A percentile compares a stretch with the other conserved stretches of the same genome.
Evolutionary conservation across 2,888 invertebrate species (phyloP).

Genomic region (Mesodorylaimus sp.): DNA sequence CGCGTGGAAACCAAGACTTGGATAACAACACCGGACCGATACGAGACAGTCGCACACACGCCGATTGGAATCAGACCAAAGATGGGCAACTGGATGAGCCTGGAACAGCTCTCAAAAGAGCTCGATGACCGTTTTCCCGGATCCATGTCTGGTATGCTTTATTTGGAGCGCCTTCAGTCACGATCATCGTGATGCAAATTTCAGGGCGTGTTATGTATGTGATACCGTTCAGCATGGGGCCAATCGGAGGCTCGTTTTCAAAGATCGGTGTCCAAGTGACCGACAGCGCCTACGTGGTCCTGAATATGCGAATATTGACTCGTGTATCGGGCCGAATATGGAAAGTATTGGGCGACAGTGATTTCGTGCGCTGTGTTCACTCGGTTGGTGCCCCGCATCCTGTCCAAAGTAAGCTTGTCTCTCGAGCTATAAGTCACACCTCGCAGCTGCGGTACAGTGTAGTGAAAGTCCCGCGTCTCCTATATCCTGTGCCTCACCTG

Average conservation of each 20-base stretch:
- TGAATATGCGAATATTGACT: conserved; percentile 94
- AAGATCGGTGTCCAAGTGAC: conserved; percentile 91
- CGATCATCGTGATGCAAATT: background rate
- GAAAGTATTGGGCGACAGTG: conserved; percentile 40
- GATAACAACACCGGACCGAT: conserved; percentile 61
- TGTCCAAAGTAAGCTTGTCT: conserved; percentile 38
- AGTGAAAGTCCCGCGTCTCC: no score
- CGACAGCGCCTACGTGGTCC: conserved; percentile 89
- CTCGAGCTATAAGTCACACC: no score
- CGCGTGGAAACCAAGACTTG: conserved; percentile 89
- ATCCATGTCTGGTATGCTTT: conserved; percentile 38
- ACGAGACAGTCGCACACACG: conserved; percentile 63
- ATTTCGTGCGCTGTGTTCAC: conserved; percentile 76
- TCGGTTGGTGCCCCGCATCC: conserved; percentile 64
- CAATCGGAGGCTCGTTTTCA: conserved; percentile 75
- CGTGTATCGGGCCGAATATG: conserved; percentile 56
- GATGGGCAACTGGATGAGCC: conserved; percentile 79
- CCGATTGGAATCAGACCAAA: conserved; percentile 58
- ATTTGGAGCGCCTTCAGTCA: background rate
- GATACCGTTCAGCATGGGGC: conserved; percentile 96
- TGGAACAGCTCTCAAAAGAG: conserved; percentile 57
- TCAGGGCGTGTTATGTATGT: conserved; percentile 81
- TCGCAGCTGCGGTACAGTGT: no score
- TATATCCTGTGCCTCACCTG: no score
- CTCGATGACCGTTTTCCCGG: conserved; percentile 66